Base-by-base conservation (phyloP, 2,113 vertebrate genomes). In the Noctilio leporinus region DNA sequence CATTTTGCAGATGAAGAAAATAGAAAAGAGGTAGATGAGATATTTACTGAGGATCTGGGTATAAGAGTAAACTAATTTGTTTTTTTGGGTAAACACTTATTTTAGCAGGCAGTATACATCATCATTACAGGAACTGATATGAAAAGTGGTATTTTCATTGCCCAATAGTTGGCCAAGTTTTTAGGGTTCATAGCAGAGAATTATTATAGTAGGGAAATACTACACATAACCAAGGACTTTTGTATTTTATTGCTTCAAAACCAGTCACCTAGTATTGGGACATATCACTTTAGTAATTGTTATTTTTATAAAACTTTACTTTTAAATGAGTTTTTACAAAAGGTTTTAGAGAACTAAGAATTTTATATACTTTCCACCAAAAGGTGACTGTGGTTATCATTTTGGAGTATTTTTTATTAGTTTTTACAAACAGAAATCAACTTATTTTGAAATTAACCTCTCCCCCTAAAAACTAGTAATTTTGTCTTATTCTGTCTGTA, bases 351-450 rank as follows among this genome's bases (percentile, higher is more conserved):
- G 35, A 38, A 70, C n/a, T 86, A 86, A 53, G 28, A 69, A 19
- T 76, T 83, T 33, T 38, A 15, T 70, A 76, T 14, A 81, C 59
- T 40, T 1, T 43, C 35, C 6, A 76, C 8, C 4, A 15, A 65
- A 65, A 40, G 7, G 40, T 70, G 67, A 43, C 10, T 9, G 65
- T 35, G 65, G n/a, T 91, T 76, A 47, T 2, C 4, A 45, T 93
- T 91, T 89, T 73, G 45, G 7, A 83, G 11, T 76, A 89, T 75
- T 91, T 93, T 76, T 89, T 7, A 82, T 84, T 86, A 40, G 94
- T 78, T 93, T 91, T 94, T 28, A 26, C 26, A 64, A 92, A 83
- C 10, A 94, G 73, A 33, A 38, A 87, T 49, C 30, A 35, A 47
- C 19, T 89, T 19, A 3, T 45, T 91, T 93, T 82, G 62, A 89